Percentiles rank a stretch among this genome's conserved stretches.
Evolutionary conservation across 2,797 vertebrate species (phyloP).

Genomic region (Gobionotothen gibberifrons): DNA sequence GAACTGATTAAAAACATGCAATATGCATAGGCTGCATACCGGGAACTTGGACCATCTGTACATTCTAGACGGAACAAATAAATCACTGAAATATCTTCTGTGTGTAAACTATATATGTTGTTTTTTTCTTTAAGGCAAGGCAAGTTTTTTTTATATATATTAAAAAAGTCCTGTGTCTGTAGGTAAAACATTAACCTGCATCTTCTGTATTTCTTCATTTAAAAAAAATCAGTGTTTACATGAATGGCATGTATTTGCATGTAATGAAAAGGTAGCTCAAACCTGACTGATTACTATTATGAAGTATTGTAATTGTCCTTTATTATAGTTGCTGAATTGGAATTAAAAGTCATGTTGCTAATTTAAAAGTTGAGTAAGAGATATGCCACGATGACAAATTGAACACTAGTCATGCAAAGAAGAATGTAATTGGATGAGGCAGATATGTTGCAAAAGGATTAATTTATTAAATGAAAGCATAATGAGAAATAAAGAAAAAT

Average conservation of each 20-base stretch:
- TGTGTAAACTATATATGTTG: background rate
- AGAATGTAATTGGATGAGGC: conserved; percentile 70
- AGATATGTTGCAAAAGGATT: conserved; percentile 66
- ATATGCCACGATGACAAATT: conserved; percentile 57
- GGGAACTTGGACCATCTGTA: background rate
- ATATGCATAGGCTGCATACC: background rate
- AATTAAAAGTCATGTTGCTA: conserved; percentile 38
- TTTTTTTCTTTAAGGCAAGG: too few relatives aligned
- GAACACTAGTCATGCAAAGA: conserved; percentile 68
- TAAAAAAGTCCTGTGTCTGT: background rate
- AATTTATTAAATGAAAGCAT: conserved; percentile 66
- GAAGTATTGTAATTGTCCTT: conserved; percentile 38
- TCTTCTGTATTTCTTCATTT: background rate
- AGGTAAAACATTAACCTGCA: background rate
- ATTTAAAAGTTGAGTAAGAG: conserved; percentile 65
- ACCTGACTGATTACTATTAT: conserved; percentile 36
- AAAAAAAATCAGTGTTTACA: background rate
- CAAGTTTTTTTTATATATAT: background rate
- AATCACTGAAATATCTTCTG: background rate
- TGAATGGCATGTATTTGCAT: conserved; percentile 15
- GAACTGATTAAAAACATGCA: conserved; percentile 5
- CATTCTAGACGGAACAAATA: background rate
- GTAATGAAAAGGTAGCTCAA: background rate
- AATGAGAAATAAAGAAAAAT: conserved; percentile 62
- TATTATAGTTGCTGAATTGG: conserved; percentile 40